phyloP scores from a whole-genome alignment of 2,113 vertebrate species.

The Sula dactylatra region DNA sequence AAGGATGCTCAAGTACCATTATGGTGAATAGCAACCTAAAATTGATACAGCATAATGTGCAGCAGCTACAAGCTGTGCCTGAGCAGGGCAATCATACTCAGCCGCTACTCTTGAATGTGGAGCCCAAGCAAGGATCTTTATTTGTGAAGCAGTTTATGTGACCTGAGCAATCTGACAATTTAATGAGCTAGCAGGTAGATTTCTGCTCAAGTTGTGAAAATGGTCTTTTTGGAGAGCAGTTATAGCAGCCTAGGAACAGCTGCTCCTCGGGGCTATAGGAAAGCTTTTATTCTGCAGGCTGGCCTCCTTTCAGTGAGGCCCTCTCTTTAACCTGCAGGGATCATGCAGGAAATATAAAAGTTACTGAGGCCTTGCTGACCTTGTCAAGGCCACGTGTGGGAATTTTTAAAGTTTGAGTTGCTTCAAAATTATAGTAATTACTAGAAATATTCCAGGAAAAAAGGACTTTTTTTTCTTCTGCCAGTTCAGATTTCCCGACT shows the following conservation, averaged over 20 bases:
- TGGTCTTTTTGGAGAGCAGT: not conserved
- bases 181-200: constrained; percentile 29
- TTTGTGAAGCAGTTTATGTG: not conserved
- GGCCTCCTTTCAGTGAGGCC: constrained; percentile 53
- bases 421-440: constrained; percentile 95
- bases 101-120: not conserved
- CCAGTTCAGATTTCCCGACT: constrained; percentile 58
- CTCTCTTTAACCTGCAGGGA: constrained; percentile 72
- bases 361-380: constrained; percentile 78
- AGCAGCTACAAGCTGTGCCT: not conserved
- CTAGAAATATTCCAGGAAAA: constrained; percentile 86
- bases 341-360: constrained; percentile 65
- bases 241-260: constrained; percentile 52
- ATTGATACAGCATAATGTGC: not conserved
- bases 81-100: not conserved
- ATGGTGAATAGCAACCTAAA: not conserved
- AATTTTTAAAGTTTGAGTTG: constrained; percentile 87
- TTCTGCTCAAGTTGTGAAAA: not conserved
- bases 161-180: not conserved
- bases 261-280: constrained; percentile 49
- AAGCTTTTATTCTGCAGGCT: constrained; percentile 63
- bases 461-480: not conserved
- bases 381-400: constrained; percentile 88
- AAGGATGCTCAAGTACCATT: not conserved
- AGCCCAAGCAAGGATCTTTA: not conserved